Conservation (phyloP, 1,140 invertebrate genomes). For the Antheraea pernyi region DNA sequence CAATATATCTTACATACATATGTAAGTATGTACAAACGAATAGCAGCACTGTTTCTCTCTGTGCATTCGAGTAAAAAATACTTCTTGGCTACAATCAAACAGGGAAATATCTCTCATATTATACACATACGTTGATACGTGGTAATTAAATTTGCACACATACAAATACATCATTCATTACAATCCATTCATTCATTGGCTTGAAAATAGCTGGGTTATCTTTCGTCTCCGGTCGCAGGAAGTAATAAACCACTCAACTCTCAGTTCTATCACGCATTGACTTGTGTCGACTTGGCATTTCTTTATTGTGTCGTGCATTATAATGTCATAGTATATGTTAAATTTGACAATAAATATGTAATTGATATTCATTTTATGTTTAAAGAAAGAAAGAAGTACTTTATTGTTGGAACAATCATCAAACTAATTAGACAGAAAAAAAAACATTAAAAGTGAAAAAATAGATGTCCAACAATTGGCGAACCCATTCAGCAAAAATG, state of each 20-base stretch:
- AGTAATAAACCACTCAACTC: slow-evolving; percentile 63
- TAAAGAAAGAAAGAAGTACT: too few relatives aligned
- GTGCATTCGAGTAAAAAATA: too few relatives aligned
- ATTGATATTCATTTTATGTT: background rate
- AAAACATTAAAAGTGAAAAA: too few relatives aligned
- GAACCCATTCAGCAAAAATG: too few relatives aligned
- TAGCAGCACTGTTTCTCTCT: too few relatives aligned
- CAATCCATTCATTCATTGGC: slow-evolving; percentile 45
- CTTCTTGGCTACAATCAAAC: too few relatives aligned
- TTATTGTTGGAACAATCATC: too few relatives aligned
- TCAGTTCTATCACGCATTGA: slow-evolving; percentile 44
- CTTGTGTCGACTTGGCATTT: slow-evolving; percentile 44
- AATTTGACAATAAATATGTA: background rate
- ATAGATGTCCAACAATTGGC: too few relatives aligned
- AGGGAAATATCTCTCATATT: too few relatives aligned
- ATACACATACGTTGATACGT: background rate
- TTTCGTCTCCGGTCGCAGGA: slow-evolving; percentile 39
- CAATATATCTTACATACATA: too few relatives aligned
- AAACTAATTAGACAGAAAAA: too few relatives aligned
- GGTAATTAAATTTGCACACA: slow-evolving; percentile 27
- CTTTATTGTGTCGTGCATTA: slow-evolving; percentile 33
- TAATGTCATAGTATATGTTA: slow-evolving; percentile 16
- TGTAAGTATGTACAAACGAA: too few relatives aligned
- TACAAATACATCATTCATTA: slow-evolving; percentile 50
- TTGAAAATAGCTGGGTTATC: slow-evolving; percentile 58